Evolutionary conservation across 2,797 vertebrate genomes (phyloP).

Genomic region (Xenentodon cancila): DNA sequence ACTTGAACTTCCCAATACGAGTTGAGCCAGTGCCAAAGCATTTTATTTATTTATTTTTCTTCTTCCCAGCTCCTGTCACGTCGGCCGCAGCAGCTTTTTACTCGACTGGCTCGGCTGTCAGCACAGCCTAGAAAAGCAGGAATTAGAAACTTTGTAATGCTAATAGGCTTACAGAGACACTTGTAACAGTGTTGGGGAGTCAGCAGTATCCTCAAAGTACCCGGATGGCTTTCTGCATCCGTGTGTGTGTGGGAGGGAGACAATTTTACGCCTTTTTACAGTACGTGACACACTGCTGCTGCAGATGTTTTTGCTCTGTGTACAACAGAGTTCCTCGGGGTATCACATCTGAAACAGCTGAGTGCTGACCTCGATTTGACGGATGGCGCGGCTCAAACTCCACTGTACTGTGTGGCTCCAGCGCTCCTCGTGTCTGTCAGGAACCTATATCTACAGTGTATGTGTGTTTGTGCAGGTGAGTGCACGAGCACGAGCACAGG

Average conservation of each 20-base stretch:
- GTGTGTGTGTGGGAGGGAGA: constrained; percentile 13
- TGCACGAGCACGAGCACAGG: background rate
- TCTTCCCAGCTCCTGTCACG: background rate
- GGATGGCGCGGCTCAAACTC: constrained; percentile 33
- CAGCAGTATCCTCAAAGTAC: constrained; percentile 25
- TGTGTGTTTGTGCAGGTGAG: constrained; percentile 15
- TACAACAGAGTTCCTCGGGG: constrained; percentile 46
- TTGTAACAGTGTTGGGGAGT: constrained; percentile 23
- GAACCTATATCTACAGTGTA: constrained; percentile 11
- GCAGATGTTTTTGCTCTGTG: constrained; percentile 63
- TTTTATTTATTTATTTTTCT: no score
- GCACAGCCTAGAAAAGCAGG: constrained; percentile 24
- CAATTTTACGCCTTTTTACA: constrained; percentile 27
- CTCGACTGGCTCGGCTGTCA: constrained; percentile 30
- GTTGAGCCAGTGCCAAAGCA: no score
- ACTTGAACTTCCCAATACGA: no score
- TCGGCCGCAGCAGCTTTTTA: constrained; percentile 13
- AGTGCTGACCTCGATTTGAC: constrained; percentile 60
- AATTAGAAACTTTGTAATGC: constrained; percentile 46
- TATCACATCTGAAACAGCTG: constrained; percentile 59
- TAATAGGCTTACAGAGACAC: constrained; percentile 47
- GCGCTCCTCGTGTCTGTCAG: constrained; percentile 7
- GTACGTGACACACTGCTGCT: constrained; percentile 40
- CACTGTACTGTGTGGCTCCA: constrained; percentile 3
- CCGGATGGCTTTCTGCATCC: background rate